Base-by-base conservation (phyloP, 1,140 invertebrate species). In the Formica selysi region DNA sequence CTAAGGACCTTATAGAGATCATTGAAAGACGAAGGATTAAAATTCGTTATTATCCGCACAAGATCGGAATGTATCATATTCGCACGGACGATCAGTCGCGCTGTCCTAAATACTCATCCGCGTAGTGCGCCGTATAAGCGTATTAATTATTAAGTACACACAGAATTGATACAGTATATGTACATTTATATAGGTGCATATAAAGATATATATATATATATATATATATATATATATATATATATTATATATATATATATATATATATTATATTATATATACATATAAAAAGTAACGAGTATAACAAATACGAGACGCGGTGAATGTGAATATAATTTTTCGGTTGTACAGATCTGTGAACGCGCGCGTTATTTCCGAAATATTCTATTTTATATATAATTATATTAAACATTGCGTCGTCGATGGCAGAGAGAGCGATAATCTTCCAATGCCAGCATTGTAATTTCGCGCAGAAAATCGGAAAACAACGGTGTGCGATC, bases 371-470 rank as follows among this genome's bases (percentile, higher is more conserved):
- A 91, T 91, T 85, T 91, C 86, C 88, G 86, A 91, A 92, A 92
- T 92, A 80, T 92, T 91, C 87, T 92, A 92, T 92, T 92, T 92
- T 92, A 91, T 92, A 92, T 92, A 88, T 91, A 87, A 92, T 87
- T 92, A 92, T 92, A 51, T 51, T 51, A 51, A 89, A 89, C 88
- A 90, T 86, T 64, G 83, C 89, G 80, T 90, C 68, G 79, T 91
- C 79, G 62, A 85, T 71, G 59, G 7, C 41, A 61, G 29, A 86
- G 85, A 86, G 85, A 88, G 73, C 86, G 74, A 88, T 88, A 71
- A 88, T 87, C 81, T 89, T 90, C 85, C 89, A 90, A 90, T 90
- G 88, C 74, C 83, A 83, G 84, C 76, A 91, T 85, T 91, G 87
- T 19, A 76, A 51, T 51, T 51, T 88, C 76, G 84, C 85, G 61